These are phyloP conservation scores for Aplodontia rufa DNA, from an alignment of 2,113 vertebrate genomes.

Conservation along the genomic window DNA sequence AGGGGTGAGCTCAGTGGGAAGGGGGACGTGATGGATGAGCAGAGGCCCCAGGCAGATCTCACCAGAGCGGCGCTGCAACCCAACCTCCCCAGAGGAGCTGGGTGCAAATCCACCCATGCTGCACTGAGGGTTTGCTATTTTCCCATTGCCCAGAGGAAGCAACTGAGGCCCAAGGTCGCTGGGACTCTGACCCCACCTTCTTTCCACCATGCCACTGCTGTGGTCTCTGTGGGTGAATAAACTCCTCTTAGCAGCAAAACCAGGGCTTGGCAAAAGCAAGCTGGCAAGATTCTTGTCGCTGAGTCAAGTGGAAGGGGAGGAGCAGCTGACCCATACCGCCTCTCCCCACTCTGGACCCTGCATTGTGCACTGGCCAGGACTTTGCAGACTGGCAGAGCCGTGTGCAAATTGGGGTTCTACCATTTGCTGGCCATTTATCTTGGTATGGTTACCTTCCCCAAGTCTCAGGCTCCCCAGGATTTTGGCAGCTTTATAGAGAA, in stretches of 20 bases:
- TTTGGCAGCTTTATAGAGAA: background rate
- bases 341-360: background rate
- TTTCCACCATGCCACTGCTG: background rate
- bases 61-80: background rate
- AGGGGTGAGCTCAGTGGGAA: too few species aligned
- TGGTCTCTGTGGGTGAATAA: background rate
- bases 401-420: background rate
- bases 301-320: background rate
- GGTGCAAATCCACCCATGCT: background rate
- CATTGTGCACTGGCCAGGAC: background rate
- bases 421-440: background rate
- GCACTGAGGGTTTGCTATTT: background rate
- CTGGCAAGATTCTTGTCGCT: too few species aligned
- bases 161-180: background rate
- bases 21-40: background rate
- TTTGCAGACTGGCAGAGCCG: background rate
- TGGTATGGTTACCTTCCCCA: background rate
- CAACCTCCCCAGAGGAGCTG: too few species aligned
- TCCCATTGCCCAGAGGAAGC: background rate
- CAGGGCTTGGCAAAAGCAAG: too few species aligned
- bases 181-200: background rate
- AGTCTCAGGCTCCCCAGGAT: background rate
- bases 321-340: accelerated
- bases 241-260: too few species aligned
- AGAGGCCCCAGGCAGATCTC: background rate